Percentiles rank a stretch among this genome's conserved stretches.
Evolutionary conservation across 2,797 vertebrate genomes (phyloP).

Genomic region (Brachyalestes nurse): DNA sequence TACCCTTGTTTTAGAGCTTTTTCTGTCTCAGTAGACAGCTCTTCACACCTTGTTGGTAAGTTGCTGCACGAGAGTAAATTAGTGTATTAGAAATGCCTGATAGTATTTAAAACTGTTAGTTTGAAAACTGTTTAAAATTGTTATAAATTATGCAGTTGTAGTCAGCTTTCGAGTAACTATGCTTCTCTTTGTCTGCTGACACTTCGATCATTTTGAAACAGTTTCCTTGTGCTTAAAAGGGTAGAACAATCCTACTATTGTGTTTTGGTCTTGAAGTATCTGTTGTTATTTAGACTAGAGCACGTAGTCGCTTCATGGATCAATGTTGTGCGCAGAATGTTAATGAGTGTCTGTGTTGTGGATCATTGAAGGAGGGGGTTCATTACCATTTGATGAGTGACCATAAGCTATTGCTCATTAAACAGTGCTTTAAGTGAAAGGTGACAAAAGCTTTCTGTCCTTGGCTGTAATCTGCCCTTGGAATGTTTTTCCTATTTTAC

Average conservation of each 20-base stretch:
- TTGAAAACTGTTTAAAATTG: not conserved
- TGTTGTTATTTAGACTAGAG: conserved; percentile 26
- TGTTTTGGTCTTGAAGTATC: not conserved
- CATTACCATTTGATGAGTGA: conserved; percentile 30
- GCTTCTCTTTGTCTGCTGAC: not conserved
- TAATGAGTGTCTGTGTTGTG: conserved; percentile 45
- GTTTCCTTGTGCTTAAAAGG: not conserved
- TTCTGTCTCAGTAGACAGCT: not conserved
- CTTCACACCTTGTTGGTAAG: conserved; percentile 47
- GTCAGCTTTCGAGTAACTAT: not conserved
- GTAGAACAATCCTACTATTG: not conserved
- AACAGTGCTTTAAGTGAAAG: conserved; percentile 16
- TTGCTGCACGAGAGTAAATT: conserved; percentile 4
- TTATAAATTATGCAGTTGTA: not conserved
- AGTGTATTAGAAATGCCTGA: not conserved
- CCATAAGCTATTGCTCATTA: conserved; percentile 41
- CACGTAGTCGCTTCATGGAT: conserved; percentile 25
- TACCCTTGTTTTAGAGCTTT: conserved; percentile 23
- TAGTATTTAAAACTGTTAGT: conserved; percentile 20
- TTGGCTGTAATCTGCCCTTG: conserved; percentile 26
- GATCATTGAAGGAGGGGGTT: conserved; percentile 6
- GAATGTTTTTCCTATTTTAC: conserved; percentile 25
- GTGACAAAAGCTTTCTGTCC: conserved; percentile 45
- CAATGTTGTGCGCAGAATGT: conserved; percentile 33
- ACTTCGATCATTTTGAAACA: not conserved